Evolutionary conservation across 2,888 invertebrate genomes (phyloP), one percentile per base, ranked within the genome.

Genomic region (Pharmacophagus antenor): DNA sequence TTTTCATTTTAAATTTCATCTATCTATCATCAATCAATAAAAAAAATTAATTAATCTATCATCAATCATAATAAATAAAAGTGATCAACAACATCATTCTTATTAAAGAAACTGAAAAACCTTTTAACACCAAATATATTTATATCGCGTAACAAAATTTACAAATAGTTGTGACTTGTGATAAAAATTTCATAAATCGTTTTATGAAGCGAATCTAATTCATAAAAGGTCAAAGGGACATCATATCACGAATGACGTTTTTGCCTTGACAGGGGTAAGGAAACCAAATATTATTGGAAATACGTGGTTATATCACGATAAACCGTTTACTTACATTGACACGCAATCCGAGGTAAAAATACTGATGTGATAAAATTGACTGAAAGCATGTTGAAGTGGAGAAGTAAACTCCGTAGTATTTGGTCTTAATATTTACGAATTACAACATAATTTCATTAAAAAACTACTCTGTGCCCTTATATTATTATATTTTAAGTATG

Each of bases 221-320:
- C 42, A n/a, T 42, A 42, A 0, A n/a, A 42, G n/a, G 17, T 42
- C 42, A 42, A 17, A 42, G 42, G 17, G 42, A 42, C 42, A 41
- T n/a, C n/a, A n/a, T 37, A 37, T 37, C 23, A 49, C 44, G 56
- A 56, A 56, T 50, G 56, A 50, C 56, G 10, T 56, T 37, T n/a
- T 56, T 27, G 42, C 18, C 56, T 42, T 56, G 56, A 56, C 27
- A 42, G 41, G 56, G 56, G 56, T 56, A 56, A 49, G 42, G 48
- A 41, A 48, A 18, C 18, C 25, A 12, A 56, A 49, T 27, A 42
- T 23, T 56, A 56, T 56, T 50, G 50, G 42, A 25, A 56, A 56
- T 56, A 37, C 37, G 18, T 56, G 25, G 46, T 46, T 46, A 54
- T 27, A 46, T 46, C 27, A 21, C 46, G 22, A 49, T 41, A 23